These are phyloP conservation scores for Acestrorhynchus altus DNA, from an alignment of 2,797 vertebrate genomes.

Conservation along the genomic window DNA sequence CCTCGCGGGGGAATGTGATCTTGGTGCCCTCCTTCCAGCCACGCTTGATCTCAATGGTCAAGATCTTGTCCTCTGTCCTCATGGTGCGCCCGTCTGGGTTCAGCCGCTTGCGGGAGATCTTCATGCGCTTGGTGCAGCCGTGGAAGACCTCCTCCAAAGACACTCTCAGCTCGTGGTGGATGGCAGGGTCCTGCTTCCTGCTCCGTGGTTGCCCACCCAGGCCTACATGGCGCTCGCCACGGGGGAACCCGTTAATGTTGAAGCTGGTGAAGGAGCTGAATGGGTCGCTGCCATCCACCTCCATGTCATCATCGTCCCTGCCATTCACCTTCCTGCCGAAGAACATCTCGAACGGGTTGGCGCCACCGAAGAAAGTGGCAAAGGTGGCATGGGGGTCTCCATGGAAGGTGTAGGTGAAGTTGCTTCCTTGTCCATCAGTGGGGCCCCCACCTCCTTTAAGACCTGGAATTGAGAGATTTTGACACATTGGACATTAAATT, in stretches of 20 bases:
- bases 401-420: conserved; percentile 96
- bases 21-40: conserved; percentile 99
- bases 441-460: conserved; percentile 92
- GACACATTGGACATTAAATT: neutral
- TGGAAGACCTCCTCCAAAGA: conserved; percentile 96
- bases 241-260: conserved; percentile 93
- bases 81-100: conserved; percentile 94
- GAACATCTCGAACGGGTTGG: conserved; percentile 98
- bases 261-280: conserved; percentile 93
- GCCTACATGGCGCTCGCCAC: conserved; percentile 87
- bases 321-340: conserved; percentile 92
- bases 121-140: conserved; percentile 97
- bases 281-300: conserved; percentile 93
- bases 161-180: conserved; percentile 94
- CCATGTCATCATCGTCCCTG: conserved; percentile 93
- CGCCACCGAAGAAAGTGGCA: conserved; percentile 95
- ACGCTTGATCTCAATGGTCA: conserved; percentile 96
- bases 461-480: neutral
- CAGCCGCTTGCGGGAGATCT: conserved; percentile 94
- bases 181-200: conserved; percentile 93
- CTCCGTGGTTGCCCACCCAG: conserved; percentile 82
- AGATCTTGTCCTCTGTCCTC: conserved; percentile 95
- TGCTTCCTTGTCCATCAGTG: conserved; percentile 88
- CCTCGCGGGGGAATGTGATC: conserved; percentile 97
- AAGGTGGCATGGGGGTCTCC: conserved; percentile 99